Evolutionary conservation across 2,113 vertebrate species (phyloP), one percentile per base, ranked within the genome.

Genomic region (Sus scrofa): DNA sequence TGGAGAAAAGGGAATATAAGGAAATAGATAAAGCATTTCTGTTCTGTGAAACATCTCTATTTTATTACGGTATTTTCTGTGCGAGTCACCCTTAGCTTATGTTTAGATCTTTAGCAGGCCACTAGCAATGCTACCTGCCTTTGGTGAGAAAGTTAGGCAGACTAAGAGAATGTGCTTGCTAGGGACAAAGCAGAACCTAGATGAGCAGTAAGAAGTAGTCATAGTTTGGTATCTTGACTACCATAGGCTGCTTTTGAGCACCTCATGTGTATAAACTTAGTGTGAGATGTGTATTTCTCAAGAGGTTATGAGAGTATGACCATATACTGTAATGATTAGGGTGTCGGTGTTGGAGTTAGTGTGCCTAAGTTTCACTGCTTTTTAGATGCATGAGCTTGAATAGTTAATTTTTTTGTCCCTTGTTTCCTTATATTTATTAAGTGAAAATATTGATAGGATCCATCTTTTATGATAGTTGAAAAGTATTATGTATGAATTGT

Each of bases 1-100:
- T 70, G 58, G 54, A 78, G n/a, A 96, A 34, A 37, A 82, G 39
- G 24, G 44, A 77, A 74, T 87, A 60, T 97, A 70, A 86, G 37
- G n/a, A 94, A 92, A 65, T 94, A 14, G 54, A 27, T 89, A 84
- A 86, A 91, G 5, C 2, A 16, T 97, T 95, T 95, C 39, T 83
- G 62, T 91, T 68, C 92, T 89, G 19, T 70, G 12, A 44, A 15
- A 62, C 19, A 56, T 94, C 82, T 58, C 27, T 78, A 13, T 54
- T 62, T 81, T 79, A 78, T 86, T 86, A 81, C 19, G 71, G 75
- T 87, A 83, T 93, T 68, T n/a, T 91, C 15, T 85, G 34, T 50
- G 15, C 86, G 60, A 79, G 62, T 78, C 2, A 84, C 34, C 19
- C 19, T 71, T 86, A 20, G n/a, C n/a, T 97, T 70, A 32, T 62